Evolutionary conservation across 2,797 vertebrate genomes (phyloP).

Genomic region (Acipenser transmontanus): DNA sequence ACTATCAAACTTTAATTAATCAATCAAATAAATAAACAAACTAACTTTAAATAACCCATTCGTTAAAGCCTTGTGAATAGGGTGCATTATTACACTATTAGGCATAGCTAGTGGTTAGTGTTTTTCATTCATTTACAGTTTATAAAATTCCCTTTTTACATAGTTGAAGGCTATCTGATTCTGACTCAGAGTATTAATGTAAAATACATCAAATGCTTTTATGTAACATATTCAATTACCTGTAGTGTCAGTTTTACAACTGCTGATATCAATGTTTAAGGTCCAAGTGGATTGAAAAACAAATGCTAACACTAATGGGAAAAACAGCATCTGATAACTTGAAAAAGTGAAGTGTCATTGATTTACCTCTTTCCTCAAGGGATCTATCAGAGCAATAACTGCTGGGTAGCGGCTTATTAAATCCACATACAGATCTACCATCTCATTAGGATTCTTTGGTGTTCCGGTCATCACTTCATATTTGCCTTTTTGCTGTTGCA

Average conservation of each 20-base stretch:
- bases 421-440: slow-evolving; percentile 69
- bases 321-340: background rate
- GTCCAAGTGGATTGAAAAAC: slow-evolving; percentile 3
- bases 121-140: too few species aligned
- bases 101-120: too few species aligned
- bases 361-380: slow-evolving; percentile 82
- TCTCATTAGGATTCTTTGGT: slow-evolving; percentile 70
- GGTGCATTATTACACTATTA: too few species aligned
- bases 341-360: background rate
- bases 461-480: slow-evolving; percentile 71
- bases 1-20: too few species aligned
- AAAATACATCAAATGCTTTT: too few species aligned
- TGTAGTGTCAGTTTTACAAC: background rate
- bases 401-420: slow-evolving; percentile 68
- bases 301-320: background rate
- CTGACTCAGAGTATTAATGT: too few species aligned
- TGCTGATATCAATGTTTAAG: background rate
- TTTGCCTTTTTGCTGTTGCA: slow-evolving; percentile 68
- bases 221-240: too few species aligned
- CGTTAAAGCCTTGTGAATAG: too few species aligned
- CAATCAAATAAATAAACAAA: too few species aligned
- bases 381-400: slow-evolving; percentile 76
- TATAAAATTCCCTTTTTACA: too few species aligned
- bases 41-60: too few species aligned
- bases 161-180: too few species aligned